Evolutionary conservation across 2,797 vertebrate species (phyloP), one percentile per base, ranked within the genome.

Genomic region (Diceros bicornis): DNA sequence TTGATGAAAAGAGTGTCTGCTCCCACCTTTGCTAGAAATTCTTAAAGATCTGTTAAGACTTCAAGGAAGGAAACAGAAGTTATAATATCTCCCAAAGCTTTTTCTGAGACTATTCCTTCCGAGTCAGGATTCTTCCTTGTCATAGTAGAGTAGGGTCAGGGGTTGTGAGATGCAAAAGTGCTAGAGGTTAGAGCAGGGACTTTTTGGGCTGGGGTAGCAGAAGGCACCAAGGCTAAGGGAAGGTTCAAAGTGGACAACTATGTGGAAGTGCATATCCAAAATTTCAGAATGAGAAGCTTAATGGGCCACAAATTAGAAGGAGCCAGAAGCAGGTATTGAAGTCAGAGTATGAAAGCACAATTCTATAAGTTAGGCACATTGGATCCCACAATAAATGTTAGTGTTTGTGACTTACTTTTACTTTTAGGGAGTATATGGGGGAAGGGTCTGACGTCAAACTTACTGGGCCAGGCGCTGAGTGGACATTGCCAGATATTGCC

Each of bases 211-310:
- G 41, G 92, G 23, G 20, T 23, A 14, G 13, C n/a, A 83, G 34
- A 93, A 57, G 72, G 17, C 59, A 62, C 9, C 3, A 29, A 64
- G 29, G 44, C 41, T 87, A 44, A 84, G 57, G 52, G 32, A n/a
- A 37, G 16, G 32, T 83, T 71, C 62, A 72, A 82, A n/a, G 11
- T 37, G 17, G 62, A 68, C 12, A 20, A 21, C 47, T n/a, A 0
- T 41, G 44, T 64, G 29, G 27, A 75, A 32, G 32, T 47, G 4
- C 1, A 10, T 44, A 29, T n/a, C 34, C 0, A 4, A 14, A 71
- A 66, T 86, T 77, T 86, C 37, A 71, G 52, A 69, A 91, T 74
- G 79, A 59, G 47, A 91, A 94, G 71, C 44, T 55, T 81, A 75
- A 62, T 16, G 4, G 18, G 64, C 29, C 47, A 29, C 61, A 83